These are phyloP conservation scores for Epicauta chinensis DNA, from an alignment of 1,140 invertebrate genomes.

Conservation along the genomic window DNA sequence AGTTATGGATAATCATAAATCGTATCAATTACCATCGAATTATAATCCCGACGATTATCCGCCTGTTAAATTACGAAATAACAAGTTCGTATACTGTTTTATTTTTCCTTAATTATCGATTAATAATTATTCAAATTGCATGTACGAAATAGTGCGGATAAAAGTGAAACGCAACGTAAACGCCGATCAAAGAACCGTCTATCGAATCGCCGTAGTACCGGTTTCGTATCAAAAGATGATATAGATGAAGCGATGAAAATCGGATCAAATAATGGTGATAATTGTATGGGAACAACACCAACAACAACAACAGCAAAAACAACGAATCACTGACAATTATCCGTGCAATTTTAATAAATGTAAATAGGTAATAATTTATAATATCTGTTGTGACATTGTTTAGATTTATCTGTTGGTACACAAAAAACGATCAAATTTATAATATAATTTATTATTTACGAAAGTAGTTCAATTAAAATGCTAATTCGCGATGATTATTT, in stretches of 20 bases:
- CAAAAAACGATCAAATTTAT: too few species aligned
- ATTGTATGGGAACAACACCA: too few species aligned
- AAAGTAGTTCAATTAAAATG: too few species aligned
- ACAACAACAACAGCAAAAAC: too few species aligned
- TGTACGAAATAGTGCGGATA: slow-evolving; percentile 24
- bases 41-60: slow-evolving; percentile 3
- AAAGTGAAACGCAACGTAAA: slow-evolving; percentile 38
- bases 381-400: too few species aligned
- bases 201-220: slow-evolving; percentile 37
- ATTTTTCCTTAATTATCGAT: not conserved
- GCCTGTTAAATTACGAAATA: not conserved
- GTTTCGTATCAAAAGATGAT: slow-evolving; percentile 27
- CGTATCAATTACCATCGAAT: slow-evolving; percentile 1
- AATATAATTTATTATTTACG: too few species aligned
- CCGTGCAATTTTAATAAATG: too few species aligned
- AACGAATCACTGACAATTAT: too few species aligned
- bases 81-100: not conserved
- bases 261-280: slow-evolving; percentile 11
- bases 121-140: not conserved
- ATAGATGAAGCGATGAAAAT: slow-evolving; percentile 31
- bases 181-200: slow-evolving; percentile 35
- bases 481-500: too few species aligned
- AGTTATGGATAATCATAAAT: slow-evolving; percentile 9
- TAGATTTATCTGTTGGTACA: too few species aligned
- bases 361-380: too few species aligned